A percentile compares a stretch with the other conserved stretches of the same genome.
Evolutionary conservation across 2,113 vertebrate genomes (phyloP).

Genomic region (Periophthalmus modestus): DNA sequence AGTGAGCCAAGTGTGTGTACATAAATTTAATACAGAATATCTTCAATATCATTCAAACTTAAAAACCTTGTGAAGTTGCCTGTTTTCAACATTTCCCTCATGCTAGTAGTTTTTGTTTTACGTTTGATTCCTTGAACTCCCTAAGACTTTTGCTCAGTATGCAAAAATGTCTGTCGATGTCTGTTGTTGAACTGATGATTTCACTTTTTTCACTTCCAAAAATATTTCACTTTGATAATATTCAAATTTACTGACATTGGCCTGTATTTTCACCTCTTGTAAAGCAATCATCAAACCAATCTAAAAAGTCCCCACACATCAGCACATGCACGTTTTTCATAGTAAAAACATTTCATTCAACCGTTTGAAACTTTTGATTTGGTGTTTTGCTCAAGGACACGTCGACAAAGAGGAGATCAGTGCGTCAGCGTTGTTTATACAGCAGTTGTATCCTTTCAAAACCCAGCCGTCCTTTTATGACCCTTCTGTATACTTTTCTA

Average conservation of each 20-base stretch:
- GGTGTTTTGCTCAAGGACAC: constrained; percentile 2
- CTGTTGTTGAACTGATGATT: neutral
- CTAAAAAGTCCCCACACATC: neutral
- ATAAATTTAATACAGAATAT: neutral
- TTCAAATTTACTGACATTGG: neutral
- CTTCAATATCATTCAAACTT: neutral
- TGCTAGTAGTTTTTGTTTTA: neutral
- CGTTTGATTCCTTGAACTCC: neutral
- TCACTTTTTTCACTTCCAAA: no score
- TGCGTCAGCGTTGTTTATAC: neutral
- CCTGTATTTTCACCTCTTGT: neutral
- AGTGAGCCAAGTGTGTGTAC: neutral
- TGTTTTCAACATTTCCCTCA: no score
- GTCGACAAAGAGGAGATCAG: neutral
- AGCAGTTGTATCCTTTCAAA: neutral
- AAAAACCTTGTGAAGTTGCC: neutral
- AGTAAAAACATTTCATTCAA: neutral
- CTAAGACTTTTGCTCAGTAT: neutral
- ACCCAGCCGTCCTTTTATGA: neutral
- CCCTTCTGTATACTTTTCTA: neutral
- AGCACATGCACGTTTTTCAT: neutral
- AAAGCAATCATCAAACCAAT: neutral
- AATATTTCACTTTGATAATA: neutral
- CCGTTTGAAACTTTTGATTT: neutral
- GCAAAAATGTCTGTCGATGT: no score